Base-by-base conservation (phyloP, 1,140 invertebrate genomes). In the Telenomus remus region DNA sequence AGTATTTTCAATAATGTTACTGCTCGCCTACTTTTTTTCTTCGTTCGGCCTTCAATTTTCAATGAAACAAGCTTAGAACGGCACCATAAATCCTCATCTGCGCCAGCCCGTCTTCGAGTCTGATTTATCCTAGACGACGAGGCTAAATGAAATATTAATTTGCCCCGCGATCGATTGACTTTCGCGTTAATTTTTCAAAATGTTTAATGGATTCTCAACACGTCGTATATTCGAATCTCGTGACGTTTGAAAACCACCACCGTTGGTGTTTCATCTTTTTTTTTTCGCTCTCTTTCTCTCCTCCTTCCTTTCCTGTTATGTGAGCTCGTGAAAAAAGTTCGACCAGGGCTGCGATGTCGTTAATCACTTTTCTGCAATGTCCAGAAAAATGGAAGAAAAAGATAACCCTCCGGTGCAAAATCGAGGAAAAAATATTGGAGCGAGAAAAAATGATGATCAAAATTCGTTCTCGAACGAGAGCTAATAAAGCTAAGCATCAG, bases 291-390 rank as follows among this genome's bases (percentile, higher is more conserved):
- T 27, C 19, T 27, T 6, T 6, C 19, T 1, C 39, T 12, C 16
- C 19, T 46, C 4, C 19, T 47, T 57, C 19, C 49, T 50, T 55
- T 39, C 12, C 44, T 51, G 76, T 65, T 61, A 70, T 77, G 76
- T 79, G 80, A 77, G 63, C 72, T 63, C 70, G 72, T 53, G 71
- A 80, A 61, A 72, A 80, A 83, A 80, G 54, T 80, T 76, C 72
- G 79, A 68, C 65, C 79, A 63, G 46, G 63, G 65, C 66, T 65
- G 55, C 49, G 13, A 37, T 53, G 74, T 83, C 82, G 81, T 83
- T 83, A 82, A 83, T 83, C 82, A 82, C 80, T 76, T 78, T 75
- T 57, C 63, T 51, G 57, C 59, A 54, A 64, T 57, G 34, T 27
- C 37, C 37, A 27, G 57, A 50, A 65, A 74, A 49, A 65, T 65